phyloP scores from a whole-genome alignment of 2,888 invertebrate genomes.

The Piscicola geometra region DNA sequence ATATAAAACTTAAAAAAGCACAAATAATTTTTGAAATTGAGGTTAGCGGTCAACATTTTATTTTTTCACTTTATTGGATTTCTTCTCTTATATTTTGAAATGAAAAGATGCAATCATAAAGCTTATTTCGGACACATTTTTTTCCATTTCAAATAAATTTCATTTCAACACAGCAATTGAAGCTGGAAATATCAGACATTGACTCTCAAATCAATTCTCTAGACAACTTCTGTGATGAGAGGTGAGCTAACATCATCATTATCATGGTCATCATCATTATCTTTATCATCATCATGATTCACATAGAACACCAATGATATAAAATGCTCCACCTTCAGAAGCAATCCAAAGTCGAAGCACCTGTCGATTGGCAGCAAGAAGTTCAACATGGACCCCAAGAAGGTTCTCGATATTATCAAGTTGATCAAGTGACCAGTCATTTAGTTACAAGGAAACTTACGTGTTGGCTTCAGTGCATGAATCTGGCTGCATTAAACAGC shows the following conservation, averaged over 20 bases:
- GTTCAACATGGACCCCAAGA: slow-evolving; percentile 99
- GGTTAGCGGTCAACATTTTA: slow-evolving; percentile 3
- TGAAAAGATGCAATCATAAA: no score
- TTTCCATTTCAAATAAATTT: neutral
- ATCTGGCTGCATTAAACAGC: no score
- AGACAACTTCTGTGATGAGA: slow-evolving; percentile 28
- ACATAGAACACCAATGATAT: no score
- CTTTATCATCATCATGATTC: no score
- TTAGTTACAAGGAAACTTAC: no score
- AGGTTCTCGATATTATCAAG: no score
- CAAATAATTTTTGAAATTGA: slow-evolving; percentile 30
- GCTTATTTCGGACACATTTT: no score
- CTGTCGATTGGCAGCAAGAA: slow-evolving; percentile 68
- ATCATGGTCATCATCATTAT: no score
- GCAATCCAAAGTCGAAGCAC: slow-evolving; percentile 53
- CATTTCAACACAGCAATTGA: slow-evolving; percentile 7
- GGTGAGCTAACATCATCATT: slow-evolving; percentile 9
- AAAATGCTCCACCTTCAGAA: no score
- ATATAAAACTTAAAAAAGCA: slow-evolving; percentile 25
- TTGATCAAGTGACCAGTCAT: no score
- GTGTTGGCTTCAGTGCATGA: no score
- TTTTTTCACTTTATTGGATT: neutral
- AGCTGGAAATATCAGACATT: slow-evolving; percentile 30
- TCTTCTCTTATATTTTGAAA: neutral
- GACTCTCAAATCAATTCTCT: slow-evolving; percentile 24